Base-by-base conservation (phyloP, 2,888 invertebrate genomes). In the Andrena fulva region DNA sequence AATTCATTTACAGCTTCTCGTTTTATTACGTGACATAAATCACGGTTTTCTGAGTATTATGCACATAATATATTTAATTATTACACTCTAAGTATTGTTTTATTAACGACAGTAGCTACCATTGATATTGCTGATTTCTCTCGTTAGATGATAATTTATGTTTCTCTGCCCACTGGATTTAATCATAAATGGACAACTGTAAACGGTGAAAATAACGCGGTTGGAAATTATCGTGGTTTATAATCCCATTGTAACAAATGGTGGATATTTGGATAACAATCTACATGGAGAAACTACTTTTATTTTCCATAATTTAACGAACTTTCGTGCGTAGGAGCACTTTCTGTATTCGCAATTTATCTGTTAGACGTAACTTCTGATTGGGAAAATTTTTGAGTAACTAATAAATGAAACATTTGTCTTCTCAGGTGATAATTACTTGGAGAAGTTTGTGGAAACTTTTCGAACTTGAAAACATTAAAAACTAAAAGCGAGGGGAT, bases 201-300 rank as follows among this genome's bases (percentile, higher is more conserved):
- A n/a, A 68, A 64, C 8, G 35, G 63, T 56, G 78, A 77, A 78
- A 80, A 79, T 71, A 60, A 62, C 50, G 59, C 52, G 24, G 50
- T 48, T 35, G n/a, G 29, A 60, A 31, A 54, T 27, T 42, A 48
- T 20, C 68, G 24, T 31, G 31, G 16, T 5, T 74, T 48, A 33
- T 42, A 31, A 59, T 20, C 24, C n/a, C 7, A 10, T 12, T 42
- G 16, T 42, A 42, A 42, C 16, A 42, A 16, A 16, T 54, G 20
- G 8, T 54, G 20, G 8, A 54, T 54, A 20, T 54, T 54, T 54
- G n/a, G 4, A 35, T 56, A 20, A 31, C 50, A 35, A 29, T 60
- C 50, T 20, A 27, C 24, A 6, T 10, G 7, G 68, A 69, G 69
- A 69, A 72, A 72, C 20, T 64, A 12, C 52, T 12, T 54, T 31